Evolutionary conservation across 30 jellyfish, hydroid and myxozoan genomes (phyloP), one percentile per base, ranked within the genome.

Genomic region (Aurelia sp.): DNA sequence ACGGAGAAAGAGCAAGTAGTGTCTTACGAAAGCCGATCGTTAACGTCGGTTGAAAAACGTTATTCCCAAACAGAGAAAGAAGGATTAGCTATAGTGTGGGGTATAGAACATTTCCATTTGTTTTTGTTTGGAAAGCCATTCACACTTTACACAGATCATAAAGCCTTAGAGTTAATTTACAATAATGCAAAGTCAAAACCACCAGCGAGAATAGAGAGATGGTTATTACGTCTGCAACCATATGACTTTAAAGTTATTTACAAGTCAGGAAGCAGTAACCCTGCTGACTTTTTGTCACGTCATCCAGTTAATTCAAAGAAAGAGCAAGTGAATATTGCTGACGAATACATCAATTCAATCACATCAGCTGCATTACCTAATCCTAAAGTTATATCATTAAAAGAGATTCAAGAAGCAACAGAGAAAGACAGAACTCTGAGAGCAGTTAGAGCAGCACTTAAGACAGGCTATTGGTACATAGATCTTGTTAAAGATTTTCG

Each of bases 1-100:
- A 16, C 85, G 8, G 72, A n/a, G 19, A 31, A 74, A 20, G 8
- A 16, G 4, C 13, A 72, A 74, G 91, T 85, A 18, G 73, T 85
- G 57, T 81, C 69, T 20, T 85, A 72, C 57, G 91, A 21, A 13
- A 82, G 94, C 72, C 68, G 94, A 21, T 11, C 94, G 11, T 59
- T 76, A 41, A 52, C 64, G 13, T 53, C 19, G 5, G 87, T 76
- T 0, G 76, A 76, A 76, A 52, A 52, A 31, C 53, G 76, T 7
- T 76, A 59, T 30, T 76, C 87, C 20, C 87, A 76, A 55, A 76
- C 87, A 13, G 82, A 58, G 67, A 58, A 58, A 20, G 67, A 58
- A 58, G 67, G 30, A 58, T 15, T 58, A 58, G 67, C 16, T 20
- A 58, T 58, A 16, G 67, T 58, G 21, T 58, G 67, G 17, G 67